Evolutionary conservation across 2,113 vertebrate genomes (phyloP), one percentile per base, ranked within the genome.

Genomic region (Bujurquina vittata): DNA sequence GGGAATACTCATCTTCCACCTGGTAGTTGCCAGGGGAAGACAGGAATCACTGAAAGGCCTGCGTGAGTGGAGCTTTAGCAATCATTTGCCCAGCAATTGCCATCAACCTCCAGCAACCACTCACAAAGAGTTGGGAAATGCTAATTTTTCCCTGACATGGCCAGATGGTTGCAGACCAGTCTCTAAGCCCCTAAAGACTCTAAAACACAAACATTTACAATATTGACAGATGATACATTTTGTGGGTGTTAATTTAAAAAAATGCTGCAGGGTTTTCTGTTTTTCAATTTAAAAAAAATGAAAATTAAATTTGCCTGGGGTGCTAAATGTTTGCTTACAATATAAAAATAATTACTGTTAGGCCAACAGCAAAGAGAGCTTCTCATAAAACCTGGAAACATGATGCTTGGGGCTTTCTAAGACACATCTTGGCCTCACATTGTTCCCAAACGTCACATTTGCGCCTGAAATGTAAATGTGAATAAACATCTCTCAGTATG

Each of bases 401-500:
- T 22, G 15, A 49, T 29, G 23, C 7, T 69, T 49, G 5, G 3
- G 65, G 40, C 11, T n/a, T 67, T 46, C 4, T 43, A 43, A 43
- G 40, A 49, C 14, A 2, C 14, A 15, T 49, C 14, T 18, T 15
- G 40, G 15, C 40, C 65, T 69, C 15, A 29, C 40, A 0, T 23
- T 23, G 52, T 22, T 35, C 29, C 26, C 43, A 67, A 26, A 46
- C 2, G 14, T 15, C 5, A 20, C 23, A n/a, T 83, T 43, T 69
- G 61, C 17, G 1, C 11, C 78, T 40, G 12, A 79, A 63, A 82
- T 82, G 62, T 65, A 67, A 83, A 85, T 58, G 26, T 57, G n/a
- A 7, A 23, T 0, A 18, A 22, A 37, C 8, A 40, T 67, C 57
- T 60, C 52, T 87, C 67, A 43, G 78, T 75, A 35, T 82, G 67